These are phyloP conservation scores for Anastrepha ludens DNA, from an alignment of 1,140 invertebrate genomes.

Conservation along the genomic window DNA sequence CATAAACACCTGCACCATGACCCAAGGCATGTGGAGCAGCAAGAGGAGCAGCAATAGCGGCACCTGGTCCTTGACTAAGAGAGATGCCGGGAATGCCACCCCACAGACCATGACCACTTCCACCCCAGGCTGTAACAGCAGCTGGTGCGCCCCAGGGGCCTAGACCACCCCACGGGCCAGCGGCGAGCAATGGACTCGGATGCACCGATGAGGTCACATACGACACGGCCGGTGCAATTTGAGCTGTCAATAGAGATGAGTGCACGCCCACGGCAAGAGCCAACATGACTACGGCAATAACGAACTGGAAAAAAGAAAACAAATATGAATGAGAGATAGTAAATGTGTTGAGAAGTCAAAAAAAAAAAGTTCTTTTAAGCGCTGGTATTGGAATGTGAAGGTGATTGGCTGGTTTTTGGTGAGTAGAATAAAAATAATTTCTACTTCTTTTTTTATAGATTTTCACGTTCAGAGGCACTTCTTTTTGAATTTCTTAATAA, in stretches of 20 bases:
- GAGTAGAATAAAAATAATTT: too few relatives aligned
- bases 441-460: too few relatives aligned
- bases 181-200: neutral
- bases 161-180: constrained; percentile 52
- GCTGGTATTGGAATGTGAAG: too few relatives aligned
- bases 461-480: too few relatives aligned
- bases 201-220: constrained; percentile 64
- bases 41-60: neutral
- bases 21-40: constrained; percentile 6
- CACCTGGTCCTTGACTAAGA: constrained; percentile 66
- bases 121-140: too few relatives aligned
- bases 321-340: neutral
- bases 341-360: too few relatives aligned
- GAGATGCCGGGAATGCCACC: constrained; percentile 69
- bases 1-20: constrained; percentile 73
- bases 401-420: too few relatives aligned
- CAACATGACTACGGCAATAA: constrained; percentile 73
- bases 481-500: too few relatives aligned
- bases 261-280: constrained; percentile 71
- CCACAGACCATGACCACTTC: constrained; percentile 58
- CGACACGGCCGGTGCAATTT: constrained; percentile 64
- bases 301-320: constrained; percentile 64
- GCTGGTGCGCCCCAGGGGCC: constrained; percentile 62
- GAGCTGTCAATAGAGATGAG: constrained; percentile 61
- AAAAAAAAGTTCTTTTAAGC: too few relatives aligned